Evolutionary conservation across 1,140 invertebrate genomes (phyloP), one percentile per base, ranked within the genome.

Genomic region (Hylaeus volcanicus): DNA sequence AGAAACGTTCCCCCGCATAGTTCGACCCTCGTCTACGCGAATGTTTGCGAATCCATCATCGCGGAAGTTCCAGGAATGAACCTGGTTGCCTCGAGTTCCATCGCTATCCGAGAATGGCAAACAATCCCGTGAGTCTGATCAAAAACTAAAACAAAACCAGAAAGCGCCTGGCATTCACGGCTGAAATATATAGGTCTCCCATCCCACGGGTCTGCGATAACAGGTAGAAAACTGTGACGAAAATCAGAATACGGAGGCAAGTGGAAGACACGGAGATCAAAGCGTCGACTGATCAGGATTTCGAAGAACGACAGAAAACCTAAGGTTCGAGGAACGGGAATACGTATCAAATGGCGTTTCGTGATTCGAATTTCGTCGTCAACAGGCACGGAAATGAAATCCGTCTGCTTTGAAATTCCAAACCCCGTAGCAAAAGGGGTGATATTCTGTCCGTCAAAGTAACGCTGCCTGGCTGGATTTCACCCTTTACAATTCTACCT

Each of bases 381-480:
- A 76, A 87, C 85, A 82, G 79, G 60, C 60, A 69, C 53, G 51
- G 78, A 86, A 51, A 90, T 88, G 84, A 88, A 88, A 90, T 90
- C 86, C 86, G 71, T 39, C 86, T 82, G 79, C 83, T 90, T 89
- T 88, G 89, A 90, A 90, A 90, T 90, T 90, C 88, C 81, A 89
- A 89, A 88, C 79, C 77, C 53, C 58, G 51, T 60, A 39, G 53
- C n/a, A 45, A 75, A 58, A 56, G 48, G 37, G 41, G 56, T 66
- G 79, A 81, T 11, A 58, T 69, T 26, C 74, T 41, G 45, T 70
- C 76, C 75, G 76, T 82, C 82, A 84, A 86, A 80, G 82, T 45
- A 71, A 82, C 48, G 39, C 58, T 15, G 58, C 37, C 41, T 9
- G 48, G 9, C 43, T 37, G 51, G 14, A 58, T 61, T 26, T 61